Evolutionary conservation across 1,140 invertebrate species (phyloP).

Genomic region (Achroia grisella): DNA sequence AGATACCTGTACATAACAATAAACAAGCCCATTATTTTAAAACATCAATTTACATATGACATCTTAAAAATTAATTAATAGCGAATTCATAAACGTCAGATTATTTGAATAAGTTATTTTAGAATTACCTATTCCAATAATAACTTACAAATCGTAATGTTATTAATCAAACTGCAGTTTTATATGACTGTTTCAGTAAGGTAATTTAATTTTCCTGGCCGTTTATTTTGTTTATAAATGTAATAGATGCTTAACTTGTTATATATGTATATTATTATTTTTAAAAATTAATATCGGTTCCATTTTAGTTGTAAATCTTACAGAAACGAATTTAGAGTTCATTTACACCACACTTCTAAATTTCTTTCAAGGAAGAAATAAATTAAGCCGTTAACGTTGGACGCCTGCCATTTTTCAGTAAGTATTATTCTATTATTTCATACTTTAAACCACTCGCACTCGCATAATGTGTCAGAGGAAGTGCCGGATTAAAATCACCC

Average conservation of each 20-base stretch:
- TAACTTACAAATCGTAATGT: conserved; percentile 7
- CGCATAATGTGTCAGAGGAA: conserved; percentile 27
- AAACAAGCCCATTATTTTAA: no score
- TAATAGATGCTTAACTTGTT: no score
- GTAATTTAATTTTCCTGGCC: conserved; percentile 11
- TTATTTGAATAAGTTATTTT: not conserved
- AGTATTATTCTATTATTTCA: no score
- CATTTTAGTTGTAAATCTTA: not conserved
- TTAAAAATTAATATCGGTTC: no score
- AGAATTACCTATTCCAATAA: conserved; percentile 19
- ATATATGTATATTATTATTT: no score
- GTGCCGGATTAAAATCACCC: conserved; percentile 19
- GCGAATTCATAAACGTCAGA: no score
- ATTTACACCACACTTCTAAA: conserved; percentile 25
- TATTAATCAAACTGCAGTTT: conserved; percentile 9
- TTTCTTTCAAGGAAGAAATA: conserved; percentile 33
- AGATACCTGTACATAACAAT: no score
- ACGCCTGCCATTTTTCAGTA: conserved; percentile 30
- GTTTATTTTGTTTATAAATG: conserved; percentile 26
- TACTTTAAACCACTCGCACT: conserved; percentile 19
- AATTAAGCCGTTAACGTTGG: conserved; percentile 28
- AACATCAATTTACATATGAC: no score
- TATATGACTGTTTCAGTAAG: conserved; percentile 1
- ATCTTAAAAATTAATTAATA: no score
- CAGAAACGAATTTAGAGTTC: conserved; percentile 4